Percentiles rank a stretch among this genome's conserved stretches.
These are phyloP conservation scores for Chlorocebus sabaeus DNA, from an alignment of 2,113 vertebrate species.

Conservation along the genomic window DNA sequence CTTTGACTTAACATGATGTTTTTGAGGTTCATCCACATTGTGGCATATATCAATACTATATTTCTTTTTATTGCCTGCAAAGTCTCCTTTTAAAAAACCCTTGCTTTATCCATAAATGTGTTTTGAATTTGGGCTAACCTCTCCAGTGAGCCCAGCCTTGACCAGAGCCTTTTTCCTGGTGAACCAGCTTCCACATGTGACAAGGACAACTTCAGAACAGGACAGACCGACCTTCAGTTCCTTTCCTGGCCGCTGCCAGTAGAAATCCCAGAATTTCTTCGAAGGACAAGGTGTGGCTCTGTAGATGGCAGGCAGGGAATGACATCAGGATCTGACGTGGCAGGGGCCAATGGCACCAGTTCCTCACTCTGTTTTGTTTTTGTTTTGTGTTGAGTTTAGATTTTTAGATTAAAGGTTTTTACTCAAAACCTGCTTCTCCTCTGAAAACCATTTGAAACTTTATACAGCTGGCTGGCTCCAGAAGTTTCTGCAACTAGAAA, in stretches of 20 bases:
- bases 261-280: not conserved
- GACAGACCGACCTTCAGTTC: not conserved
- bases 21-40: not conserved
- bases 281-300: not conserved
- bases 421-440: not conserved
- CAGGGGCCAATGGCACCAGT: not conserved
- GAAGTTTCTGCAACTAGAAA: not conserved
- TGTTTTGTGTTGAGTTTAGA: not conserved
- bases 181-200: not conserved
- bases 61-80: not conserved
- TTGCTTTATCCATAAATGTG: not conserved
- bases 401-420: constrained; percentile 16
- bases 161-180: not conserved
- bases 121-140: not conserved
- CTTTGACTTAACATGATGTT: not conserved
- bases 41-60: not conserved
- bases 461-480: too few species aligned
- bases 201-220: not conserved
- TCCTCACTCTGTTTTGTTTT: not conserved
- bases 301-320: not conserved
- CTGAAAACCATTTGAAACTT: not conserved
- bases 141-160: not conserved
- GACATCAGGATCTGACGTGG: not conserved
- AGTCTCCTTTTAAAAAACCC: not conserved
- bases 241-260: not conserved